Conservation (phyloP, 2,888 invertebrate genomes). For the Melieria omissa region DNA sequence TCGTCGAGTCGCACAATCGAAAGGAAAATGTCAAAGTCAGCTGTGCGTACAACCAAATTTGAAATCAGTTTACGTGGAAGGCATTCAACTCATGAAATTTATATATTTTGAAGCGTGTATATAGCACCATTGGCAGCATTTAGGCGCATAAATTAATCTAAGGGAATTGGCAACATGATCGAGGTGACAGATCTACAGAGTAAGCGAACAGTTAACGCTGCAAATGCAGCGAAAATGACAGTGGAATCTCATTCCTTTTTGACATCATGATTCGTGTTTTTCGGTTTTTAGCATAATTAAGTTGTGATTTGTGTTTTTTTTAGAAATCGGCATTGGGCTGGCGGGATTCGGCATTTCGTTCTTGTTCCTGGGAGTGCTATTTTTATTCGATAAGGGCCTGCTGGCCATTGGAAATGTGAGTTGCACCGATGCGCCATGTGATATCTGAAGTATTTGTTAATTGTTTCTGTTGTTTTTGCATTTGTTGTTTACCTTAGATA, state of each 20-base stretch:
- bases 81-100: constrained; percentile 30
- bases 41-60: constrained; percentile 39
- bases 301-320: constrained; percentile 61
- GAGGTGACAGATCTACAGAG: constrained; percentile 87
- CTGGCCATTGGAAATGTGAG: constrained; percentile 99
- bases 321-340: constrained; percentile 97
- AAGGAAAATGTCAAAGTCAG: constrained; percentile 41
- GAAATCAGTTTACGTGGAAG: constrained; percentile 55
- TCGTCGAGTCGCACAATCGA: background rate
- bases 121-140: background rate
- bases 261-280: constrained; percentile 19
- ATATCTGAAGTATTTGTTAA: background rate
- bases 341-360: constrained; percentile 96
- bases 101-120: background rate
- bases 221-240: too few relatives aligned
- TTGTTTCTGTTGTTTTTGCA: constrained; percentile 7
- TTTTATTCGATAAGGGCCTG: constrained; percentile 96
- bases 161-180: constrained; percentile 72
- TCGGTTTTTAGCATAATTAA: background rate
- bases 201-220: constrained; percentile 67
- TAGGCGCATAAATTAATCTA: constrained; percentile 25
- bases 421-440: constrained; percentile 48
- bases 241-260: background rate
- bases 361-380: constrained; percentile 90
- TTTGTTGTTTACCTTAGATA: constrained; percentile 77